Evolutionary conservation across 2,797 vertebrate species (phyloP), one percentile per base, ranked within the genome.

Genomic region (Lacerta viridis): DNA sequence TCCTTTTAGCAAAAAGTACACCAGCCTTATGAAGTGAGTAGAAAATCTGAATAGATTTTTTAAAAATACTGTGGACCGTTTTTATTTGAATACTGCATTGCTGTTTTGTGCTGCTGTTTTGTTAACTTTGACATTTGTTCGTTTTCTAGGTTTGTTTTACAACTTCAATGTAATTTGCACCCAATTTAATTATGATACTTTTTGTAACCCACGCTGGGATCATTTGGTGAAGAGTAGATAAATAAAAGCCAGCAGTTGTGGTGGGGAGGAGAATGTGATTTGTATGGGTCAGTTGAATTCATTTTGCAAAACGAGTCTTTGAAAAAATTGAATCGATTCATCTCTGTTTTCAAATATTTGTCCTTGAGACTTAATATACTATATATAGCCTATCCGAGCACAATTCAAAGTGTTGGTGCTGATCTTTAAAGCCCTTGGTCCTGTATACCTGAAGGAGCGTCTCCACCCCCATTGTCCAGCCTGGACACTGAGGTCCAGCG

Each of bases 1-100:
- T 33, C 98, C 99, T 27, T 99, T 98, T 96, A 98, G 96, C 97
- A 99, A 99, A 96, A 99, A 98, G 97, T 99, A 98, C 95, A 99
- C 98, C 33, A 97, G 97, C 90, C 96, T 99, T 92, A 97, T 98
- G 94, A 99, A 99, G 99, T 99, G 94, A 97, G 97, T 97, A 94
- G 76, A 17, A 79, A 92, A 88, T 91, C 90, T 95, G 71, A 92
- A 85, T 83, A n/a, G 0, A 81, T 90, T 74, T 77, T 33, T 13
- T 72, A 46, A 25, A n/a, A 55, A 64, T 74, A 11, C 76, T 76
- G 61, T 75, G 41, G 11, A 33, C 41, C 7, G 71, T 92, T 59
- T 84, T 83, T 78, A 78, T 74, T 66, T 79, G 17, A 72, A 64
- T 64, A 64, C 20, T 7, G 1, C 2, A 61, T 61, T 61, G 18